These are phyloP conservation scores for Drosophila antonietae DNA, from an alignment of 2,888 invertebrate species.

Conservation along the genomic window DNA sequence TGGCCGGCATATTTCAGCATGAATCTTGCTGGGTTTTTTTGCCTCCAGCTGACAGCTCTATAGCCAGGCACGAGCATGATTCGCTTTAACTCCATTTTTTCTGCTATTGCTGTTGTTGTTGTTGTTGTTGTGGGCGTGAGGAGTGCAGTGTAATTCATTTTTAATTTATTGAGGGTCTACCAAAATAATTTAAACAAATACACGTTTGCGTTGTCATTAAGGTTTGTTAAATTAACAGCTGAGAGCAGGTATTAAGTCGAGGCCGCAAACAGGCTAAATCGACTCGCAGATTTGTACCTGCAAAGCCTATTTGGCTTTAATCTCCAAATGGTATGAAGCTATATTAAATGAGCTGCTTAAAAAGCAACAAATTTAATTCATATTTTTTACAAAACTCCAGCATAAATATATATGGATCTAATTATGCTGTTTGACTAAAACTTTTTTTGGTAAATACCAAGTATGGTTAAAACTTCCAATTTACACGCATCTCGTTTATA, in stretches of 20 bases:
- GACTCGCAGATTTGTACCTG: background rate
- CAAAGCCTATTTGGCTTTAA: background rate
- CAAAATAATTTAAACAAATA: constrained; percentile 11
- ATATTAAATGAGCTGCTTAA: background rate
- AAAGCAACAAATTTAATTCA: background rate
- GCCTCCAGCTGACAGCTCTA: constrained; percentile 38
- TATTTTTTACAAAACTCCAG: background rate
- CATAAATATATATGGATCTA: background rate
- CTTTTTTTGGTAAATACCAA: background rate
- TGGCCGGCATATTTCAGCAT: constrained; percentile 21
- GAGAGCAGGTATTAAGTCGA: background rate
- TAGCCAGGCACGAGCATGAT: constrained; percentile 19
- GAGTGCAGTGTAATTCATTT: constrained; percentile 8
- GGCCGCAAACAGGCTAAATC: background rate
- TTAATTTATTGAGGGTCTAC: constrained; percentile 8
- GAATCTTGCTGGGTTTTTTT: constrained; percentile 10
- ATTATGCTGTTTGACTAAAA: background rate
- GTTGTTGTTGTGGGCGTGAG: constrained; percentile 29
- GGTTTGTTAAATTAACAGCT: background rate
- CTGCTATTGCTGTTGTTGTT: background rate
- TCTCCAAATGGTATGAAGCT: background rate
- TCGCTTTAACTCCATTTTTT: constrained; percentile 18
- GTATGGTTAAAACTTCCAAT: background rate
- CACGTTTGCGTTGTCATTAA: background rate
- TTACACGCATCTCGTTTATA: background rate